phyloP scores from a whole-genome alignment of 2,888 invertebrate genomes.

The Eupithecia tripunctaria region DNA sequence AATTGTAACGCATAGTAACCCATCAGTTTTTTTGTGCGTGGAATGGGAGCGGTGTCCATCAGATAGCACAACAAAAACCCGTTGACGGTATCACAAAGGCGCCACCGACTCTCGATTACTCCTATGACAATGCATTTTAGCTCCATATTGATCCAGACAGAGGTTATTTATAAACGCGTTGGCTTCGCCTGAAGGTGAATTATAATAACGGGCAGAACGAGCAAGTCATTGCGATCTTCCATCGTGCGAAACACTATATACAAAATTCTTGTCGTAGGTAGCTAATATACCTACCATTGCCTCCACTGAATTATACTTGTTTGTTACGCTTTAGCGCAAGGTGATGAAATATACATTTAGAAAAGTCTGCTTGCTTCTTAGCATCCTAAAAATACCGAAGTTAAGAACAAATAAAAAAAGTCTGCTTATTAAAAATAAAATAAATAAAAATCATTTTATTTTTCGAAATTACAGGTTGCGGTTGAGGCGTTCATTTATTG shows the following conservation, averaged over 20 bases:
- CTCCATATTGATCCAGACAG: constrained; percentile 83
- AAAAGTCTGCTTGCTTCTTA: too few relatives aligned
- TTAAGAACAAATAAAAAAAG: too few relatives aligned
- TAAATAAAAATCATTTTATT: too few relatives aligned
- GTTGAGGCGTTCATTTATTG: too few relatives aligned
- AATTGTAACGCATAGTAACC: constrained; percentile 43
- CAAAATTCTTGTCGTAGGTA: too few relatives aligned
- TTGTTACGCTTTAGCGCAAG: too few relatives aligned
- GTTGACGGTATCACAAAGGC: constrained; percentile 80
- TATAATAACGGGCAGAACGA: not conserved
- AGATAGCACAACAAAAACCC: constrained; percentile 81
- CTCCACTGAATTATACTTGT: too few relatives aligned
- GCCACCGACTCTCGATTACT: constrained; percentile 83
- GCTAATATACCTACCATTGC: too few relatives aligned
- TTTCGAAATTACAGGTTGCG: too few relatives aligned
- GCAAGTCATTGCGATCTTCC: not conserved
- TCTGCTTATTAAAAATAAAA: too few relatives aligned
- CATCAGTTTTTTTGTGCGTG: constrained; percentile 71
- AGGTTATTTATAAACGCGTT: constrained; percentile 7
- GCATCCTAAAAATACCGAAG: too few relatives aligned
- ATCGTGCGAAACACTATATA: not conserved
- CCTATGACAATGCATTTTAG: constrained; percentile 83
- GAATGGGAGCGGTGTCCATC: constrained; percentile 84
- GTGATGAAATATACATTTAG: too few relatives aligned
- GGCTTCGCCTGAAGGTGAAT: not conserved